These are phyloP conservation scores for Dicrostonyx torquatus DNA, from an alignment of 2,797 vertebrate genomes.

Conservation along the genomic window DNA sequence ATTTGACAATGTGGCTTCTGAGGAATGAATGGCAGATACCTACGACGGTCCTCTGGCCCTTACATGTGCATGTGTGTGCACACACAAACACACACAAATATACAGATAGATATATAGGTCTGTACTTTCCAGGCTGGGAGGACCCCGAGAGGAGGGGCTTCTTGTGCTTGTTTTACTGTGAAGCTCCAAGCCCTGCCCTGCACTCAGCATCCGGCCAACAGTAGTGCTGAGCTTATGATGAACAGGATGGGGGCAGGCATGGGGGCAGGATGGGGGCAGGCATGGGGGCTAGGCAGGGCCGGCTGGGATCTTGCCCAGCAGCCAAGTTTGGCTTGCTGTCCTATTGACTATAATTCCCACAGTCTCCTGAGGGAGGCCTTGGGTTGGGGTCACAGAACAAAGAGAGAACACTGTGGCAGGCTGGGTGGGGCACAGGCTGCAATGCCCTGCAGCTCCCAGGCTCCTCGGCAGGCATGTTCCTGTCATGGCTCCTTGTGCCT, in stretches of 20 bases:
- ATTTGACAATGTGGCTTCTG: not conserved
- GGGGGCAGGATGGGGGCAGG: not conserved
- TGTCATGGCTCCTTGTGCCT: too few relatives aligned
- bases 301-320: not conserved
- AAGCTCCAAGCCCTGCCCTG: not conserved
- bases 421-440: not conserved
- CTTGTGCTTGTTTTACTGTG: not conserved
- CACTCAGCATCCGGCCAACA: not conserved
- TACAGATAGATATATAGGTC: too few relatives aligned
- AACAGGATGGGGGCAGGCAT: not conserved
- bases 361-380: not conserved
- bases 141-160: not conserved
- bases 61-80: too few relatives aligned
- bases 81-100: not conserved
- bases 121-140: not conserved
- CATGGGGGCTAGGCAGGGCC: not conserved
- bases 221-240: not conserved
- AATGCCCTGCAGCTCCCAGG: rapidly evolving
- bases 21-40: not conserved
- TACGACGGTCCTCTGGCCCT: not conserved
- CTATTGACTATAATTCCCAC: not conserved
- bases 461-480: not conserved
- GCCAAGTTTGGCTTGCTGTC: too few relatives aligned
- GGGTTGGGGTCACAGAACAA: not conserved
- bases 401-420: not conserved